phyloP scores from a whole-genome alignment of 2,888 invertebrate genomes.

The Cantharis rufa region DNA sequence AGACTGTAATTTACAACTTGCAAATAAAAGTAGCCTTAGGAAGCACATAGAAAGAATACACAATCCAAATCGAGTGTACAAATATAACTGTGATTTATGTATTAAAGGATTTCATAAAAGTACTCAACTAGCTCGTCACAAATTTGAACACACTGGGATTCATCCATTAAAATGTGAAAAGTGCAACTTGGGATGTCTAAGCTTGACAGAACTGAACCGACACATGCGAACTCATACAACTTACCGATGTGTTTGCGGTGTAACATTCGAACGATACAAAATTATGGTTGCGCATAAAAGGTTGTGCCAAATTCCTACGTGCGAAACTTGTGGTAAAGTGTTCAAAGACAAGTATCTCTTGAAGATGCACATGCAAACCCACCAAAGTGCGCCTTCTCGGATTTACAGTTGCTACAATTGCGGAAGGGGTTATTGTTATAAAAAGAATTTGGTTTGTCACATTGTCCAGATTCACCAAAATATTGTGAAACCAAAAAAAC shows the following conservation, averaged over 20 bases:
- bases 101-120: constrained; percentile 41
- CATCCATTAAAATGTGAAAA: constrained; percentile 36
- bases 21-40: constrained; percentile 42
- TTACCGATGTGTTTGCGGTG: constrained; percentile 45
- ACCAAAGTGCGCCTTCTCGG: constrained; percentile 31
- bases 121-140: constrained; percentile 39
- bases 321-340: constrained; percentile 39
- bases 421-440: constrained; percentile 39
- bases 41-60: constrained; percentile 39
- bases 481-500: constrained; percentile 23
- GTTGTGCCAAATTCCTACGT: constrained; percentile 35
- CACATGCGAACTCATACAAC: constrained; percentile 44
- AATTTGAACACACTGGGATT: constrained; percentile 30
- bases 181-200: constrained; percentile 40
- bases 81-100: constrained; percentile 41
- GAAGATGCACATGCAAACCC: constrained; percentile 36
- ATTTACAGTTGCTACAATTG: constrained; percentile 41
- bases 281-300: constrained; percentile 39
- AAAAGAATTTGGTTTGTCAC: constrained; percentile 42
- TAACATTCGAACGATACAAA: constrained; percentile 43
- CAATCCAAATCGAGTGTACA: constrained; percentile 30
- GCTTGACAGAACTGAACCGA: constrained; percentile 36
- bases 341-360: constrained; percentile 37
- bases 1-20: constrained; percentile 40
- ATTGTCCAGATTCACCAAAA: constrained; percentile 41